Percentiles rank a stretch among this genome's conserved stretches.
phyloP scores from a whole-genome alignment of 1,140 invertebrate genomes.

The Mesaphorura yosii region DNA sequence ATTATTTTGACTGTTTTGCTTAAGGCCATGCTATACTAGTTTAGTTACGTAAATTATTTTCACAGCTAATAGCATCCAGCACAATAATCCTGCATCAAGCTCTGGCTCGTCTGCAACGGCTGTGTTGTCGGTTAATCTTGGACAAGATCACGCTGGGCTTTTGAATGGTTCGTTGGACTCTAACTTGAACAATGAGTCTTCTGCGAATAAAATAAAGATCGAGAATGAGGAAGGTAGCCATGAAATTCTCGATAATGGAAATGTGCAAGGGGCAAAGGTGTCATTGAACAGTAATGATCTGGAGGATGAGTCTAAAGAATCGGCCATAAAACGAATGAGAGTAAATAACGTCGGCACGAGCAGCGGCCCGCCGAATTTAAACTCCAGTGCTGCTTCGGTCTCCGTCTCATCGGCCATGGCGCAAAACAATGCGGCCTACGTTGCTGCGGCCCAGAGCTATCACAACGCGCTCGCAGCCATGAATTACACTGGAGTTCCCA shows the following conservation, averaged over 20 bases:
- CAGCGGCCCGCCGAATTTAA: conserved; percentile 10
- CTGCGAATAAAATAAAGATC: conserved; percentile 14
- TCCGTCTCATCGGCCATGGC: conserved; percentile 13
- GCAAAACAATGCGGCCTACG: conserved; percentile 40
- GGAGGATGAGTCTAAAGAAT: conserved; percentile 36
- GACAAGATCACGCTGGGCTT: conserved; percentile 17
- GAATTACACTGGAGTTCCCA: conserved; percentile 63
- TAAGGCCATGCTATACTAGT: conserved; percentile 25
- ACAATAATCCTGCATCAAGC: conserved; percentile 16
- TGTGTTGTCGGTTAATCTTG: conserved; percentile 1
- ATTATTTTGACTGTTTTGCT: conserved; percentile 15
- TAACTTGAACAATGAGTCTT: conserved; percentile 12
- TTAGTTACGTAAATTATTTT: conserved; percentile 32
- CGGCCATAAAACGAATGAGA: conserved; percentile 30
- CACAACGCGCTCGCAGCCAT: conserved; percentile 48
- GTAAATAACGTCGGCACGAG: conserved; percentile 15
- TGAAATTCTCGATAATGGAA: conserved; percentile 11
- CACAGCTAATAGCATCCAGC: conserved; percentile 31
- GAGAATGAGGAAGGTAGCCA: conserved; percentile 8
- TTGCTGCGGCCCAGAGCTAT: conserved; percentile 34
- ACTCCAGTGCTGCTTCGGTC: conserved; percentile 5
- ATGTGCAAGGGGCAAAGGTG: conserved; percentile 6
- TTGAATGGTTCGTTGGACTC: conserved; percentile 26
- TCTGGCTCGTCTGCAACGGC: neutral
- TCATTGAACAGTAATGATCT: conserved; percentile 22